Base-by-base conservation (phyloP, 2,113 vertebrate species). In the Bubo bubo region DNA sequence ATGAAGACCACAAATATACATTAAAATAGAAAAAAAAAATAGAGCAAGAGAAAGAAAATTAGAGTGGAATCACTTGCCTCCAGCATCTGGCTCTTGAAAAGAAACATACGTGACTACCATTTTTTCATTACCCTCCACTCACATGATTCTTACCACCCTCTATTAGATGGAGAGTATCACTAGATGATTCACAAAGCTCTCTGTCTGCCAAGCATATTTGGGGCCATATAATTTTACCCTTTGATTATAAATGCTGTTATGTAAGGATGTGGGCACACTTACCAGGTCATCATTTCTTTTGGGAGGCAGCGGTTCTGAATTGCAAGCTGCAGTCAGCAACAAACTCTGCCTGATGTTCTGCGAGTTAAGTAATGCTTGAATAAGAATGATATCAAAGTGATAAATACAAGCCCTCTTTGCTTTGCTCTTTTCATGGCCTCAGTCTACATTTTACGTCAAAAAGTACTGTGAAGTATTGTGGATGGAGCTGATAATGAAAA, bases 281-380 rank as follows among this genome's bases (percentile, higher is more conserved):
- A 94, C 47, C 63, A 63, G 92, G 75, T 86, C 92, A 95, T 84
- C 47, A 47, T 62, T 94, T 83, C 58, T 94, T 96, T 56, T n/a
- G 88, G 80, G 84, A 94, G 35, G 18, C 50, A 75, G 30, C 0
- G 1, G 53, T 37, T 95, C 66, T 81, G 64, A 81, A 68, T 27
- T 70, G 49, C 66, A 91, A 79, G 58, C 64, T 96, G 32, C 12
- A 95, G 83, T 93, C 93, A 97, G 87, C 88, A 89, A 75, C 80
- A 93, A 88, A 76, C 52, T 72, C 68, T 87, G 53, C 83, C 84
- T 89, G 53, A 49, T 85, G 32, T 73, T 79, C 79, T 95, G 49
- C 49, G 91, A 62, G 80, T 95, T 95, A 91, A 94, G 80, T 82
- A 91, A 91, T 85, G 49, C 58, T 93, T 84, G 97, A 95, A 95